Evolutionary conservation across 2,113 vertebrate genomes (phyloP).

Genomic region (Octodon degus): DNA sequence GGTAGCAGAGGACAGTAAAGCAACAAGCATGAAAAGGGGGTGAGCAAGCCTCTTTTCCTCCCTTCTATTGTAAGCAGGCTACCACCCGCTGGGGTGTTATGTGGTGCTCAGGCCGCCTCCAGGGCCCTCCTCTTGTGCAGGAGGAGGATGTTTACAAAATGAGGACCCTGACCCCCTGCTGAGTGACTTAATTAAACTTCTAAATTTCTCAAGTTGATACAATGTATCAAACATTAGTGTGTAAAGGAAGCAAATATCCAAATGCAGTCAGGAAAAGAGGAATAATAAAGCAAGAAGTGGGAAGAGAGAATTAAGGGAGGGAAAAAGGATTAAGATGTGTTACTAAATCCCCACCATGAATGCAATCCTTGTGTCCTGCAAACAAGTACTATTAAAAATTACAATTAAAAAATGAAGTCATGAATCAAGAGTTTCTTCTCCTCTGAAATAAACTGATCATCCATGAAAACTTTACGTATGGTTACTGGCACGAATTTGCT

Average conservation of each 20-base stretch:
- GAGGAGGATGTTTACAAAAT: no score
- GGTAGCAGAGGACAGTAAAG: no score
- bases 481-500: slow-evolving; percentile 42
- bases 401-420: neutral
- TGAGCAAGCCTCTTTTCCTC: no score
- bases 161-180: no score
- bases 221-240: neutral
- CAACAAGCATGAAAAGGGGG: no score
- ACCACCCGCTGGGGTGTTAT: no score
- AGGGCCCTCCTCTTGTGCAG: no score
- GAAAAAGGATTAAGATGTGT: neutral
- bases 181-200: no score
- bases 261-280: neutral
- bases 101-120: no score
- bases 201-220: no score
- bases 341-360: neutral
- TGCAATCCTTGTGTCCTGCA: neutral
- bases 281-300: neutral
- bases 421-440: slow-evolving; percentile 31
- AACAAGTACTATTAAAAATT: neutral
- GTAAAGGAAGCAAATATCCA: slow-evolving; percentile 28
- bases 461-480: slow-evolving; percentile 16
- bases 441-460: slow-evolving; percentile 26
- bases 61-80: no score
- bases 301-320: neutral